These are phyloP conservation scores for Drusus annulatus DNA, from an alignment of 1,140 invertebrate species.

Conservation along the genomic window DNA sequence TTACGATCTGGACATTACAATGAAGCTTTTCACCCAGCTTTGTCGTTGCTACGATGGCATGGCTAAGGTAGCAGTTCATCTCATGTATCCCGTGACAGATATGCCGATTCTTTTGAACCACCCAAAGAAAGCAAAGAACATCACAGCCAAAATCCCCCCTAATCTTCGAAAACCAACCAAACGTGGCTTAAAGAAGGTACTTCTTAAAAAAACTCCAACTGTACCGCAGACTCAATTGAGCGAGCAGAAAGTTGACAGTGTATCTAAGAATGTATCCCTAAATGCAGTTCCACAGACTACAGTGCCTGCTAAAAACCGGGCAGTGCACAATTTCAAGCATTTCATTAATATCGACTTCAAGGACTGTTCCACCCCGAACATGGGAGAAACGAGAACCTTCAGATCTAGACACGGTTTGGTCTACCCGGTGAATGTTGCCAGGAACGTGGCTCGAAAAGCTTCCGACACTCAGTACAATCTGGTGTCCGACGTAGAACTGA, in stretches of 20 bases:
- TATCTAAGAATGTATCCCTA: conserved; percentile 61
- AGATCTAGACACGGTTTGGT: conserved; percentile 71
- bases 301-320: conserved; percentile 40
- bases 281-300: no score
- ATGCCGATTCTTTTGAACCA: conserved; percentile 60
- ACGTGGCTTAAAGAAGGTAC: no score
- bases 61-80: conserved; percentile 80
- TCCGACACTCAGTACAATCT: conserved; percentile 78
- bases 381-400: conserved; percentile 67
- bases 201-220: no score
- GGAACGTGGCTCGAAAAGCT: conserved; percentile 78
- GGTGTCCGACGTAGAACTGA: conserved; percentile 84
- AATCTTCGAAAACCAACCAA: neutral
- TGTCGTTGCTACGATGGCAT: conserved; percentile 78
- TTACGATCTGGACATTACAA: conserved; percentile 75
- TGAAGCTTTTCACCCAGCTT: conserved; percentile 75
- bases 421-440: conserved; percentile 85
- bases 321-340: conserved; percentile 1
- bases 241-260: conserved; percentile 48
- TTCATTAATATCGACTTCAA: conserved; percentile 58
- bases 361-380: conserved; percentile 65
- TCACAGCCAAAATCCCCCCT: neutral
- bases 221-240: neutral
- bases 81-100: conserved; percentile 74
- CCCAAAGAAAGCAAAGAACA: neutral